Conservation (phyloP, 2,113 vertebrate species). For the Varanus salvator region DNA sequence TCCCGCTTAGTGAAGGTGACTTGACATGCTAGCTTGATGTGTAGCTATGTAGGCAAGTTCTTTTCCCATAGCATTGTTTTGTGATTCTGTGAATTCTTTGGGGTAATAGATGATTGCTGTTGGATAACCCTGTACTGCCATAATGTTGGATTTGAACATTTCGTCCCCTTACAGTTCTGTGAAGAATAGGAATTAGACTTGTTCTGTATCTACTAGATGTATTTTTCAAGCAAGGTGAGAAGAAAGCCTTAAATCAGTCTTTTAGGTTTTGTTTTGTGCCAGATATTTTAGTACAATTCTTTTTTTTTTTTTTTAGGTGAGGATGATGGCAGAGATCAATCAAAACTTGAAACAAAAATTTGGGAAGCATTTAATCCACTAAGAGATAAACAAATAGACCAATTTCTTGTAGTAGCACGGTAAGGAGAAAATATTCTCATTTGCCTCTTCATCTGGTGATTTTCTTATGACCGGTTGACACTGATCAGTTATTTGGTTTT, state of each 20-base stretch:
- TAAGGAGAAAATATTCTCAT: slow-evolving; percentile 71
- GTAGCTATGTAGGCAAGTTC: neutral
- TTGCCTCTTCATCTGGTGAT: neutral
- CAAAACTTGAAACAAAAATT: slow-evolving; percentile 93
- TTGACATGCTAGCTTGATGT: no score
- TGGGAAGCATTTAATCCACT: slow-evolving; percentile 92
- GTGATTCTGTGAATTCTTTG: neutral
- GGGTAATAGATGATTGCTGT: neutral
- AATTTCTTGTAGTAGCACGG: slow-evolving; percentile 98
- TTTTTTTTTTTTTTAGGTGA: slow-evolving; percentile 79
- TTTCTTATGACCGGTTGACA: neutral
- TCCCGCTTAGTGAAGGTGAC: no score
- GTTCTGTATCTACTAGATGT: neutral
- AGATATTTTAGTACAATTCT: neutral
- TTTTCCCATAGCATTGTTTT: neutral
- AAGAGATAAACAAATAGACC: slow-evolving; percentile 96
- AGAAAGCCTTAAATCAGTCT: neutral
- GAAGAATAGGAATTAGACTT: no score
- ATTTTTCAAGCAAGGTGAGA: neutral
- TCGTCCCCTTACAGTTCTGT: neutral
- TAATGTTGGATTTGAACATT: neutral
- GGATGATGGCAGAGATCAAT: slow-evolving; percentile 89
- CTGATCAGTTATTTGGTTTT: no score
- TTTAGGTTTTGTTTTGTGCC: neutral
- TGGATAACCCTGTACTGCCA: neutral